phyloP scores from a whole-genome alignment of 2,797 vertebrate species.

The Coracias cyanogaster region DNA sequence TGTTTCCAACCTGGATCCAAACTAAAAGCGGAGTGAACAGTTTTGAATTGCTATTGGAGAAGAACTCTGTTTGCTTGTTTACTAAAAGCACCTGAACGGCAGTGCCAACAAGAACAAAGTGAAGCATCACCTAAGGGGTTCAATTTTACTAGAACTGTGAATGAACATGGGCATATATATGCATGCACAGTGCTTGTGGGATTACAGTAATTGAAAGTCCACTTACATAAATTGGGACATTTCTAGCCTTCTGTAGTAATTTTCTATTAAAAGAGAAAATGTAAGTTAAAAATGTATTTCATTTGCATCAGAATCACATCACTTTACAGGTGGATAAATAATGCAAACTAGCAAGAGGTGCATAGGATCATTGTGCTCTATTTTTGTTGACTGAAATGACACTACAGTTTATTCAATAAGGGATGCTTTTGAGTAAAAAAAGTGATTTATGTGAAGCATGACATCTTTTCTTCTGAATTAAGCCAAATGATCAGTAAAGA shows the following conservation, averaged over 20 bases:
- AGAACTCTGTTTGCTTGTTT: neutral
- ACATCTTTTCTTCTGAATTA: slow-evolving; percentile 40
- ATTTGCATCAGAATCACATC: slow-evolving; percentile 38
- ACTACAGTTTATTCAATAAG: slow-evolving; percentile 34
- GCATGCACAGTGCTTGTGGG: neutral
- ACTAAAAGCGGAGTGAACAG: neutral
- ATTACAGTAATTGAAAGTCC: slow-evolving; percentile 51
- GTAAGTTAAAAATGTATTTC: slow-evolving; percentile 31
- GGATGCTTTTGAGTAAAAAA: slow-evolving; percentile 8
- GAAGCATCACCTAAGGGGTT: neutral
- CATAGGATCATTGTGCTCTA: neutral
- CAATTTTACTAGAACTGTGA: neutral
- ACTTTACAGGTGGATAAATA: slow-evolving; percentile 50
- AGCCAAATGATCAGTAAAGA: slow-evolving; percentile 37
- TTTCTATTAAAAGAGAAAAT: slow-evolving; percentile 51
- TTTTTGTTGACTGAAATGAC: slow-evolving; percentile 29
- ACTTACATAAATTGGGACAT: slow-evolving; percentile 27
- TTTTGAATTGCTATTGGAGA: slow-evolving; percentile 36
- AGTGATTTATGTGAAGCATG: slow-evolving; percentile 25
- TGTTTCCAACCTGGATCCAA: slow-evolving; percentile 27
- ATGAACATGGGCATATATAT: neutral
- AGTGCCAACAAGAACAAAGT: slow-evolving; percentile 34
- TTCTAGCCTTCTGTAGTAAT: slow-evolving; percentile 39
- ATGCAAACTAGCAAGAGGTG: slow-evolving; percentile 29
- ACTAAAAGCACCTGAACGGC: slow-evolving; percentile 9